phyloP scores from a whole-genome alignment of 2,888 invertebrate genomes.

The Phasia obesa region DNA sequence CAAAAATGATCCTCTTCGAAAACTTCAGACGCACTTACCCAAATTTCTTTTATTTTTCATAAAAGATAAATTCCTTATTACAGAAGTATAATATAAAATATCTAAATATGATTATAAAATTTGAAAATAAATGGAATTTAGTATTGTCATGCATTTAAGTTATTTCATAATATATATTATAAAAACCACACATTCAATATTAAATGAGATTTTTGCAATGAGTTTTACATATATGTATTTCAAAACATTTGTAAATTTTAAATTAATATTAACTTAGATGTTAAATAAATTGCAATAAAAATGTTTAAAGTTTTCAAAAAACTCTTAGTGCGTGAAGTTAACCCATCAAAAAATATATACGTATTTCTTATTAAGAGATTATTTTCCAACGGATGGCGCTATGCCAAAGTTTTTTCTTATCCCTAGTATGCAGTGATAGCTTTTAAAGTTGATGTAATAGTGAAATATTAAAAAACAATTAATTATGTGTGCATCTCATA shows the following conservation, averaged over 20 bases:
- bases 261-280: neutral
- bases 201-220: too few relatives aligned
- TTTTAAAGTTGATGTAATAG: conserved; percentile 26
- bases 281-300: neutral
- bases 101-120: too few relatives aligned
- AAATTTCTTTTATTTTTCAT: too few relatives aligned
- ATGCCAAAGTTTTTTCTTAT: conserved; percentile 3
- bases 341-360: neutral
- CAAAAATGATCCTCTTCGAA: neutral
- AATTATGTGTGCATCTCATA: conserved; percentile 72
- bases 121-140: too few relatives aligned
- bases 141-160: too few relatives aligned
- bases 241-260: neutral
- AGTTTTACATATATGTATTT: neutral
- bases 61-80: too few relatives aligned
- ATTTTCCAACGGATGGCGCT: neutral
- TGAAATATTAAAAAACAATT: conserved; percentile 31
- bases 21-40: neutral
- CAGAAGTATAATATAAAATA: too few relatives aligned
- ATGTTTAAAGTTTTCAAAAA: neutral
- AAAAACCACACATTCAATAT: too few relatives aligned
- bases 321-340: conserved; percentile 2
- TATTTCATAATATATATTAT: too few relatives aligned
- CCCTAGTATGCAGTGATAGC: conserved; percentile 27
- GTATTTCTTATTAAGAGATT: neutral